Percentiles rank a stretch among this genome's conserved stretches.
Conservation (phyloP, 2,797 vertebrate genomes). For the Falco cherrug region DNA sequence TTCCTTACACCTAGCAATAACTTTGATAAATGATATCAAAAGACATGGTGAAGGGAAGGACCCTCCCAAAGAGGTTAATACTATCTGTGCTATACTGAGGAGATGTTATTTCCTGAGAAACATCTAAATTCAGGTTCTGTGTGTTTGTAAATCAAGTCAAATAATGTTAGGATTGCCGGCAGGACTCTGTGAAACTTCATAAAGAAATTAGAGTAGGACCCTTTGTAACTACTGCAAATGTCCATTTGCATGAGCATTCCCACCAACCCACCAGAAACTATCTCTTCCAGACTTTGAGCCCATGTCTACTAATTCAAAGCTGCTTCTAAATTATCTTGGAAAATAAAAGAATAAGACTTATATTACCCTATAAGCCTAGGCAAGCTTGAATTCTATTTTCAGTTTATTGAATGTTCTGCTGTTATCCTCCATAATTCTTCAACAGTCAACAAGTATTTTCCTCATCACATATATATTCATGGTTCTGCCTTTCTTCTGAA, state of each 20-base stretch:
- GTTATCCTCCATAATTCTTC: not conserved
- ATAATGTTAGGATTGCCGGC: not conserved
- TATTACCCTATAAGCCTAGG: not conserved
- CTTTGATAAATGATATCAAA: not conserved
- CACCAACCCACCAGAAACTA: not conserved
- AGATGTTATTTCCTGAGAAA: not conserved
- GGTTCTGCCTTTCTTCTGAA: not conserved
- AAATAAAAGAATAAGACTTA: not conserved
- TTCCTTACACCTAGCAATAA: not conserved
- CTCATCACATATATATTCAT: not conserved
- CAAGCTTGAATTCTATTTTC: not conserved
- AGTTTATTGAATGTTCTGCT: not conserved
- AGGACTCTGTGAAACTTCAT: not conserved
- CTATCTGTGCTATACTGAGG: not conserved
- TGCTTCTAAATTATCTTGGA: not conserved
- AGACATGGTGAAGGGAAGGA: not conserved
- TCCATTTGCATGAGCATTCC: not conserved
- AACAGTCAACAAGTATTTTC: not conserved
- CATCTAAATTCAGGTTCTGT: not conserved
- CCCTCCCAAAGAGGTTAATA: not conserved
- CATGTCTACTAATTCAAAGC: not conserved
- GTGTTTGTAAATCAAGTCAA: not conserved
- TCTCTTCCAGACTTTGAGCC: not conserved
- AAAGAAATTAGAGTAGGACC: not conserved
- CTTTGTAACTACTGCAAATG: not conserved